These are phyloP conservation scores for Mamestra brassicae DNA, from an alignment of 2,888 invertebrate genomes.

Conservation along the genomic window DNA sequence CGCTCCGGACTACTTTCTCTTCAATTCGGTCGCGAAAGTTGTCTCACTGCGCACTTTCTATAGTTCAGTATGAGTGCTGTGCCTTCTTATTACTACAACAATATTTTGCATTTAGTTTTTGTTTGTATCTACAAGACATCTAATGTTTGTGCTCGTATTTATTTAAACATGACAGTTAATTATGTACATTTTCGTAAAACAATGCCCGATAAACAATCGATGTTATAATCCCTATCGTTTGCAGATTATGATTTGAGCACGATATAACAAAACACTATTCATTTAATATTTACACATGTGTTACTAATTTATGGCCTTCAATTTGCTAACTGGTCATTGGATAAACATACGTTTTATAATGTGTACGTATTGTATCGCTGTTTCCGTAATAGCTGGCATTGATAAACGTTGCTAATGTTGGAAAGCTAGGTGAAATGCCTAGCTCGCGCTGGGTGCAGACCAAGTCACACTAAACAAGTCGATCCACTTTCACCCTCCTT, in stretches of 20 bases:
- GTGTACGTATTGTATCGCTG: conserved; percentile 42
- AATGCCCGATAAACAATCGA: conserved; percentile 50
- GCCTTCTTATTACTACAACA: conserved; percentile 66
- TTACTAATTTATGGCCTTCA: conserved; percentile 58
- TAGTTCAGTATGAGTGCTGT: conserved; percentile 83
- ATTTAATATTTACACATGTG: conserved; percentile 50
- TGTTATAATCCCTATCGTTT: conserved; percentile 56
- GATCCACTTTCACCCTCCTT: conserved; percentile 83
- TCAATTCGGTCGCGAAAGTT: conserved; percentile 91
- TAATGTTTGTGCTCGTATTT: conserved; percentile 5
- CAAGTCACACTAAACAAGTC: conserved; percentile 73
- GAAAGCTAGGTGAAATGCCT: conserved; percentile 82
- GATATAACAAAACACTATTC: conserved; percentile 34
- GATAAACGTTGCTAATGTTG: conserved; percentile 65
- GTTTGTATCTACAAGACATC: conserved; percentile 10
- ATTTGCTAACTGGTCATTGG: conserved; percentile 49
- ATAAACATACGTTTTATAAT: conserved; percentile 43
- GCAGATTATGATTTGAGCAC: conserved; percentile 46
- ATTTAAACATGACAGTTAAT: conserved; percentile 9
- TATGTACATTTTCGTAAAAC: conserved; percentile 38
- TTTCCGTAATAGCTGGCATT: conserved; percentile 45
- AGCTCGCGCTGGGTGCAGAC: conserved; percentile 69
- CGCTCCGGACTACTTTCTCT: conserved; percentile 90
- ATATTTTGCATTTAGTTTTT: conserved; percentile 49
- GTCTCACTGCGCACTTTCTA: conserved; percentile 88